Conservation (phyloP, 2,888 invertebrate species). For the Drosophila barbarae region DNA sequence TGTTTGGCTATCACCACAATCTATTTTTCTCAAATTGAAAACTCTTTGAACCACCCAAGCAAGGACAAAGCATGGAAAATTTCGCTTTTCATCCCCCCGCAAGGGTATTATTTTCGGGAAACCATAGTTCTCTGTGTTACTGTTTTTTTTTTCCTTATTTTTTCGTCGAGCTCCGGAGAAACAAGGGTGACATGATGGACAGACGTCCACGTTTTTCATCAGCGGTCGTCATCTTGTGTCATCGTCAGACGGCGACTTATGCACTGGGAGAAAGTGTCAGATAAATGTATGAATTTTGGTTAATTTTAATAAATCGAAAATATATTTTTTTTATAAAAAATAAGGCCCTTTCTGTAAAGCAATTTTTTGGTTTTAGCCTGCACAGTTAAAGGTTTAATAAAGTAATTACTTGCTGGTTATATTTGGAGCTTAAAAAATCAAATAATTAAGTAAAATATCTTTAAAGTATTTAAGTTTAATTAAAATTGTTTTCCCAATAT, state of each 20-base stretch:
- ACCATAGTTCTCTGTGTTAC: conserved; percentile 42
- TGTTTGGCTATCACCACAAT: neutral
- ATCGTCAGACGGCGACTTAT: conserved; percentile 70
- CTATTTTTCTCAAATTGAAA: neutral
- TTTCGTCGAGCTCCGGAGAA: conserved; percentile 34
- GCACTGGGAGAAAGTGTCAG: conserved; percentile 28
- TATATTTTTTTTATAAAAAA: neutral
- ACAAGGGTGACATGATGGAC: conserved; percentile 77
- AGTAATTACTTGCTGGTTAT: too few relatives aligned
- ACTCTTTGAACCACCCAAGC: conserved; percentile 48
- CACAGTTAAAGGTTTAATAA: neutral
- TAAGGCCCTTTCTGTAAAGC: neutral
- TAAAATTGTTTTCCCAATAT: neutral
- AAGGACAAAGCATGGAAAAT: conserved; percentile 60
- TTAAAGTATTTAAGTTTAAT: too few relatives aligned
- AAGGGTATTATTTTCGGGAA: conserved; percentile 52
- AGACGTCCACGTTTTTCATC: conserved; percentile 76
- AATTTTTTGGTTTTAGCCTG: neutral
- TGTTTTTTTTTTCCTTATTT: conserved; percentile 18
- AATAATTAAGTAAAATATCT: too few relatives aligned
- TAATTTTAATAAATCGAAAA: neutral
- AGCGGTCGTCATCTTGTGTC: conserved; percentile 75
- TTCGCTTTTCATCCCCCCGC: conserved; percentile 70
- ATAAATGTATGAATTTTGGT: neutral
- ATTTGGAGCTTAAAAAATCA: too few relatives aligned